Evolutionary conservation across 2,888 invertebrate genomes (phyloP).

Genomic region (Drosophila antonietae): DNA sequence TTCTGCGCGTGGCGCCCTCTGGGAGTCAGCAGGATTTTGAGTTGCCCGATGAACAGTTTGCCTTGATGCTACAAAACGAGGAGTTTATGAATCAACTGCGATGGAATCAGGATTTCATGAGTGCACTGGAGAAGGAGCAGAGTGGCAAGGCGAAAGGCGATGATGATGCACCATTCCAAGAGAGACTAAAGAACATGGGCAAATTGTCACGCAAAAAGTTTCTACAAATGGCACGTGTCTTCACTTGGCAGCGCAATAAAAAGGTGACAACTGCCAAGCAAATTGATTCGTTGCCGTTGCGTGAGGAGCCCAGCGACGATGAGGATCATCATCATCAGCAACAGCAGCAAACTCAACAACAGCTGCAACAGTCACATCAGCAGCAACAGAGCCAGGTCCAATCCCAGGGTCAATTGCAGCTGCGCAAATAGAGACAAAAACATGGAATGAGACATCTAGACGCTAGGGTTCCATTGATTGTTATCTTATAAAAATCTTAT

Average conservation of each 20-base stretch:
- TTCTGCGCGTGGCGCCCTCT: constrained; percentile 86
- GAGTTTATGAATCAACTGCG: constrained; percentile 95
- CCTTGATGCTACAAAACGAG: constrained; percentile 94
- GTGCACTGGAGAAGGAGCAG: constrained; percentile 91
- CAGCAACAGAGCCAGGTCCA: constrained; percentile 48
- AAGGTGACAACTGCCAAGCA: constrained; percentile 84
- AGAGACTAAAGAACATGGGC: constrained; percentile 92
- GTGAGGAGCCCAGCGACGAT: constrained; percentile 88
- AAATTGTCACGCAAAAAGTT: constrained; percentile 93
- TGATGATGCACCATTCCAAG: constrained; percentile 89
- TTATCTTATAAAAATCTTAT: constrained; percentile 60
- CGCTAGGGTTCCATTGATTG: constrained; percentile 54
- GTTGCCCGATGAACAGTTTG: constrained; percentile 94
- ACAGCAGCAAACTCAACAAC: constrained; percentile 80
- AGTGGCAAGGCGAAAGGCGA: constrained; percentile 86
- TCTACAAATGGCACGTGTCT: constrained; percentile 91
- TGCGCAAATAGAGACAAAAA: constrained; percentile 66
- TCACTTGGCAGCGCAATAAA: constrained; percentile 88
- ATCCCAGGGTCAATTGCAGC: constrained; percentile 63
- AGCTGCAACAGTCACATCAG: constrained; percentile 50
- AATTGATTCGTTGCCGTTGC: constrained; percentile 87
- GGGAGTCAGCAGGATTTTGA: constrained; percentile 85
- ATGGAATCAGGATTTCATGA: constrained; percentile 94
- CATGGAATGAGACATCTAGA: not conserved
- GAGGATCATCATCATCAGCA: constrained; percentile 85